A percentile compares a stretch with the other conserved stretches of the same genome.
Conservation (phyloP, 2,888 invertebrate species). For the Axea sp. region DNA sequence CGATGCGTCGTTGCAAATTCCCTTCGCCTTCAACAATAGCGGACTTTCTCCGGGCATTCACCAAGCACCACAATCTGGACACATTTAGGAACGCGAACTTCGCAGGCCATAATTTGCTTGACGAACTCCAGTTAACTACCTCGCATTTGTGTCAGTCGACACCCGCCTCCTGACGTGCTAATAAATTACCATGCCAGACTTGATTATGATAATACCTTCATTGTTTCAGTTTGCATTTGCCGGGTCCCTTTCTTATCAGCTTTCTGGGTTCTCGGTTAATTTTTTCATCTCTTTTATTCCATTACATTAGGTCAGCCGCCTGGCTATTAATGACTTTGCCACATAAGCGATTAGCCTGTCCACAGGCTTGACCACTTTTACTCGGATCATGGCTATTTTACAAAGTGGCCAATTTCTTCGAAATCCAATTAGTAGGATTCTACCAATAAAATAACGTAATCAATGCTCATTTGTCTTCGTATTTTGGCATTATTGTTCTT, state of each 20-base stretch:
- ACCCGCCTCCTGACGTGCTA: not conserved
- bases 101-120: constrained; percentile 8
- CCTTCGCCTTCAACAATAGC: not conserved
- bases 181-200: constrained; percentile 8
- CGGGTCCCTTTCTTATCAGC: too few relatives aligned
- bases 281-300: too few relatives aligned
- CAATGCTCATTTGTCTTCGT: too few relatives aligned
- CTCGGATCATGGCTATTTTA: constrained; percentile 1
- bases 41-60: not conserved
- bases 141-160: constrained; percentile 6
- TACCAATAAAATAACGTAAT: too few relatives aligned
- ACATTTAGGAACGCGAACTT: constrained; percentile 13
- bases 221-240: not conserved
- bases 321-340: constrained; percentile 65
- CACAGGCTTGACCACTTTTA: constrained; percentile 28
- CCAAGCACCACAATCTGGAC: not conserved
- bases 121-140: constrained; percentile 1
- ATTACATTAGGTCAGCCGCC: too few relatives aligned
- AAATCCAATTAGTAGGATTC: constrained; percentile 1
- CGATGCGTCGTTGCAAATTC: too few relatives aligned
- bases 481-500: too few relatives aligned
- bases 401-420: constrained; percentile 13
- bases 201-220: constrained; percentile 7
- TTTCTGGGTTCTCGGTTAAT: too few relatives aligned
- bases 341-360: constrained; percentile 67